Evolutionary conservation across 2,113 vertebrate species (phyloP).

Genomic region (Fregetta grallaria): DNA sequence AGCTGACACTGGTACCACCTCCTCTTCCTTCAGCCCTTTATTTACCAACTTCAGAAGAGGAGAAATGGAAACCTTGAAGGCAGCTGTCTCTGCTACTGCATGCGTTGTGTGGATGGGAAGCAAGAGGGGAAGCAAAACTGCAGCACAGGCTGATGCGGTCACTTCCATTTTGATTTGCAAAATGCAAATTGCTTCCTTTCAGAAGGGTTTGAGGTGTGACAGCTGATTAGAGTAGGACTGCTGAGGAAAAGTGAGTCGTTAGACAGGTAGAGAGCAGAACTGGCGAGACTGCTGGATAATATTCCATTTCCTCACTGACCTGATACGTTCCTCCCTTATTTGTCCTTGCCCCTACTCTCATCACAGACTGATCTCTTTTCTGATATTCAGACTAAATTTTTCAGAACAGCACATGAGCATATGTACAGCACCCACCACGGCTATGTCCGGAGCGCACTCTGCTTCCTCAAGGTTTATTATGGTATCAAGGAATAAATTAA

Average conservation of each 20-base stretch:
- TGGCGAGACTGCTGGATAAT: not conserved
- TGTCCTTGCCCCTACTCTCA: not conserved
- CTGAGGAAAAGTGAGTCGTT: not conserved
- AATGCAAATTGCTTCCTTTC: not conserved
- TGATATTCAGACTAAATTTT: not conserved
- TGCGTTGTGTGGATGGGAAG: not conserved
- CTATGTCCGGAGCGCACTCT: not conserved
- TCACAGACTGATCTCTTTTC: not conserved
- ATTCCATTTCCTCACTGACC: not conserved
- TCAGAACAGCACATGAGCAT: not conserved
- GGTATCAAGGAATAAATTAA: not conserved
- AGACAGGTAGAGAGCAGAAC: not conserved
- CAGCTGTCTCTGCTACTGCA: not conserved
- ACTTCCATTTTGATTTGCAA: not conserved
- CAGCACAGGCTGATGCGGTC: not conserved
- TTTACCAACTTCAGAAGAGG: not conserved
- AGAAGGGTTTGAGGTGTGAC: not conserved
- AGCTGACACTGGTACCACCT: not conserved
- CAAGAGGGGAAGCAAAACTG: not conserved
- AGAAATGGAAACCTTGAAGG: not conserved
- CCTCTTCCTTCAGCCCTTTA: not conserved
- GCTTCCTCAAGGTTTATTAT: not conserved
- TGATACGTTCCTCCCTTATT: not conserved
- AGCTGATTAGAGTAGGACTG: rapidly evolving
- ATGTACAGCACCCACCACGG: not conserved